Conservation (phyloP, 2,888 invertebrate genomes). For the Petrolisthes manimaculis region DNA sequence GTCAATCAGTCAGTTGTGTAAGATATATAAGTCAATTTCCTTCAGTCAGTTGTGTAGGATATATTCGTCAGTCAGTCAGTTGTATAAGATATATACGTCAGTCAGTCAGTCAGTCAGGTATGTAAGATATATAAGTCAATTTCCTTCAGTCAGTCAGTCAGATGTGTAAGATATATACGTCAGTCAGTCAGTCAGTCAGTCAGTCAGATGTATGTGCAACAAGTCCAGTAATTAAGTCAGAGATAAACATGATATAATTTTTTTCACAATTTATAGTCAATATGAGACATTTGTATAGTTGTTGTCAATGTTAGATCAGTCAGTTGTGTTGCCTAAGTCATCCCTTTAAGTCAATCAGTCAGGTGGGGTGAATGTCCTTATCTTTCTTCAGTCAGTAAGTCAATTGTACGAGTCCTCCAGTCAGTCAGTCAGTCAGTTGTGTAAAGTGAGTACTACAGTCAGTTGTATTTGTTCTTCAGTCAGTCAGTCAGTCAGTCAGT, state of each 20-base stretch:
- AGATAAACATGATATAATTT: neutral
- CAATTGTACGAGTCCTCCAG: neutral
- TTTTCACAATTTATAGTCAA: neutral
- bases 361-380: too few relatives aligned
- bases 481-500: too few relatives aligned
- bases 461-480: neutral
- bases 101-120: neutral
- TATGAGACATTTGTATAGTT: neutral
- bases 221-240: neutral
- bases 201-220: neutral
- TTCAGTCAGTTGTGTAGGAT: neutral
- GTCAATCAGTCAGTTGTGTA: neutral
- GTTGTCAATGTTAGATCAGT: neutral
- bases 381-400: neutral
- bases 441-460: neutral
- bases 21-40: neutral
- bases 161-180: too few relatives aligned
- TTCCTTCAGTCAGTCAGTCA: neutral
- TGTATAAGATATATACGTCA: neutral
- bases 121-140: neutral
- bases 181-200: slow-evolving; percentile 3
- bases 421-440: neutral
- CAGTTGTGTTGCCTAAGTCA: neutral
- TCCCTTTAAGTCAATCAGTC: neutral
- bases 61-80: neutral